Base-by-base conservation (phyloP, 2,113 vertebrate genomes). In the Austrofundulus limnaeus region DNA sequence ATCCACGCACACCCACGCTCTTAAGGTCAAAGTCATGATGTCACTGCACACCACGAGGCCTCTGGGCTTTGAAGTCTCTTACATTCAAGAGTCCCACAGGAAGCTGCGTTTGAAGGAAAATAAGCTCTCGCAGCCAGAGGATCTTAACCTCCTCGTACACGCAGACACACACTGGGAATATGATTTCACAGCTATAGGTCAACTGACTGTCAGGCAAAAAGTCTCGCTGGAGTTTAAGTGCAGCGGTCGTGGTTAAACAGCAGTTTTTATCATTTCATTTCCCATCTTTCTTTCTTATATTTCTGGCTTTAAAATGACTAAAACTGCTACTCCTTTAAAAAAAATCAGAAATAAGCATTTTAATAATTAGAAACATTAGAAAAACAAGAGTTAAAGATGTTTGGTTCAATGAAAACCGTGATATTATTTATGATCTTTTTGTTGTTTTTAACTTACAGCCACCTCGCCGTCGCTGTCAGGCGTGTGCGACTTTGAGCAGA, bases 401-500 rank as follows among this genome's bases (percentile, higher is more conserved):
- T 34, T 9, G 10, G 31, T 34, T 34, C 31, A 34, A 9, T 34
- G 1, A 34, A 34, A 52, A 25, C 49, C n/a, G n/a, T n/a, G n/a
- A n/a, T n/a, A n/a, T n/a, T 47, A 34, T 45, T 73, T 6, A 39
- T 20, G 5, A 45, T 67, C 64, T 57, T 31, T 58, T 20, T 80
- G 15, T 72, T 19, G 37, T 47, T 76, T 42, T 62, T 39, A 68
- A 25, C 61, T 43, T 53, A 15, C 80, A 92, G 90, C 78, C 65
- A 89, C 90, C 82, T 86, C 88, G 0, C 85, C 89, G 21, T 94
- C 90, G 55, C 75, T n/a, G 89, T 88, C 93, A 55, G 96, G 95
- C 56, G 94, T 96, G 14, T 99, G 97, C 81, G 96, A 96, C 87
- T 99, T 99, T 66, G 96, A 97, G 82, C 87, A 87, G 65, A 92